These are phyloP conservation scores for Nicator chloris DNA, from an alignment of 2,113 vertebrate species.

Conservation along the genomic window DNA sequence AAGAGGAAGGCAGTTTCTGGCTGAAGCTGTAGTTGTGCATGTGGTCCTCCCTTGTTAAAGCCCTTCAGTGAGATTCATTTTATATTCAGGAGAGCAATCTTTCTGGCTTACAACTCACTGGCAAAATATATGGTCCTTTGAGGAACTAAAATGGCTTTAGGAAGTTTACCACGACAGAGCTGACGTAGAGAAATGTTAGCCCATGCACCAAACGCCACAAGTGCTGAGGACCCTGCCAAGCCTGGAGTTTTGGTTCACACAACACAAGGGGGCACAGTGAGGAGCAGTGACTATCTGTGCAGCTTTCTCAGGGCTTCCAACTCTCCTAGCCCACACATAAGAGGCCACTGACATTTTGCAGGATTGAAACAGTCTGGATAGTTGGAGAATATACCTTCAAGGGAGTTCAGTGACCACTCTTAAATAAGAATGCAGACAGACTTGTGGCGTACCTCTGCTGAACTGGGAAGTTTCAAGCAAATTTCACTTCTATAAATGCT, in stretches of 20 bases:
- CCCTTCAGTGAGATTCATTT: not conserved
- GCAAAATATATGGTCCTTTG: not conserved
- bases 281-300: not conserved
- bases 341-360: fast-evolving
- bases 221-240: not conserved
- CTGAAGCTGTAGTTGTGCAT: not conserved
- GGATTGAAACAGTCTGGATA: not conserved
- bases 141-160: not conserved
- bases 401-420: not conserved
- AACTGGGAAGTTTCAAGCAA: not conserved
- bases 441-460: not conserved
- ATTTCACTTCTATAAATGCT: not conserved
- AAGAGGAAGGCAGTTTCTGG: not conserved
- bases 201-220: not conserved
- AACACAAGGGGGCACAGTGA: not conserved
- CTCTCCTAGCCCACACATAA: not conserved
- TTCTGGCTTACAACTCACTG: not conserved
- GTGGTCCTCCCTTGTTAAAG: not conserved
- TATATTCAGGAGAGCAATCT: not conserved
- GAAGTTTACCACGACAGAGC: not conserved
- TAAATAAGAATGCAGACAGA: not conserved
- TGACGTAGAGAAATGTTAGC: not conserved
- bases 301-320: not conserved
- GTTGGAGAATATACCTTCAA: not conserved
- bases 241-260: not conserved